These are phyloP conservation scores for Biston stratarius DNA, from an alignment of 2,888 invertebrate genomes.

Conservation along the genomic window DNA sequence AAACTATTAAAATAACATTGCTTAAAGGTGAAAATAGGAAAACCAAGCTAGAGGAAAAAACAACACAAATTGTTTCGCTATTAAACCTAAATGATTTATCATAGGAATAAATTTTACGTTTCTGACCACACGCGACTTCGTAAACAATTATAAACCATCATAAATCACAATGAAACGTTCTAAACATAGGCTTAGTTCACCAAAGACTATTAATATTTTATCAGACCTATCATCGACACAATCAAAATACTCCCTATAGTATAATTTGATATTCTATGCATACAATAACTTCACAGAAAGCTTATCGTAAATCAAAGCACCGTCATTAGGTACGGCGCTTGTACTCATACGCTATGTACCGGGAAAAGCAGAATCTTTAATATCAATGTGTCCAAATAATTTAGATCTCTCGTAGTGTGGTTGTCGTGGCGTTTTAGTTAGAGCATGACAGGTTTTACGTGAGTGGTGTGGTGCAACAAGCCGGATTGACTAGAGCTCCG, in stretches of 20 bases:
- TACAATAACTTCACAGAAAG: slow-evolving; percentile 54
- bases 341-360: slow-evolving; percentile 52
- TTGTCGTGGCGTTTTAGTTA: slow-evolving; percentile 57
- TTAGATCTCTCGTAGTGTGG: slow-evolving; percentile 58
- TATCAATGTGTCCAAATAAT: slow-evolving; percentile 59
- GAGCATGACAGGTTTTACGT: slow-evolving; percentile 58
- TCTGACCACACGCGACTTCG: slow-evolving; percentile 20
- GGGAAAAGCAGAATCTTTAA: slow-evolving; percentile 61
- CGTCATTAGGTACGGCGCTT: slow-evolving; percentile 59
- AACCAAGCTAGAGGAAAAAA: neutral
- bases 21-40: neutral
- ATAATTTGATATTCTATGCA: slow-evolving; percentile 48
- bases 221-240: slow-evolving; percentile 46
- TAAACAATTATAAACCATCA: slow-evolving; percentile 17
- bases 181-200: slow-evolving; percentile 40
- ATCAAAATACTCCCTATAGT: slow-evolving; percentile 38
- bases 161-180: slow-evolving; percentile 41
- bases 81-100: neutral
- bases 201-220: slow-evolving; percentile 45
- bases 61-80: neutral
- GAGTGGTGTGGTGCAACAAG: slow-evolving; percentile 56
- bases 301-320: slow-evolving; percentile 67
- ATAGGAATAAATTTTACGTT: neutral
- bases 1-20: neutral
- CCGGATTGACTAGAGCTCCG: slow-evolving; percentile 62